These are phyloP conservation scores for Ochropacha duplaris DNA, from an alignment of 2,888 invertebrate genomes.

Conservation along the genomic window DNA sequence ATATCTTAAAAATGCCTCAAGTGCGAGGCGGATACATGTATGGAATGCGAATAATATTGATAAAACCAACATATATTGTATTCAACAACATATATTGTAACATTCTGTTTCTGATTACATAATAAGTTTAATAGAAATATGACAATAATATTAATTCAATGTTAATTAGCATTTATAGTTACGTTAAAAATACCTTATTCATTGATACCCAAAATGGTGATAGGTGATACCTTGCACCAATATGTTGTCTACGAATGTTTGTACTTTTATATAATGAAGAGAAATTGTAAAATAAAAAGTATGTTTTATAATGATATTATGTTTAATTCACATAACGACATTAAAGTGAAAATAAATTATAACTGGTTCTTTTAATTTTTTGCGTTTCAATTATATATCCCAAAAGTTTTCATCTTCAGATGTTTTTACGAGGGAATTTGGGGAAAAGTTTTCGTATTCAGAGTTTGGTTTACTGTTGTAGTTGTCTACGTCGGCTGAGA, in stretches of 20 bases:
- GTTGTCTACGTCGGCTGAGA: constrained; percentile 62
- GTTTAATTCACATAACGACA: constrained; percentile 61
- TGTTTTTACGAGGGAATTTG: constrained; percentile 54
- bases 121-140: constrained; percentile 19
- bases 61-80: too few relatives aligned
- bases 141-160: constrained; percentile 54
- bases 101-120: not conserved
- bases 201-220: constrained; percentile 21
- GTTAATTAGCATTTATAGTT: constrained; percentile 63
- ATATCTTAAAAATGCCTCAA: too few relatives aligned
- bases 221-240: constrained; percentile 42
- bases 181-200: constrained; percentile 13
- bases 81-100: too few relatives aligned
- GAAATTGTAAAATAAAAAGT: constrained; percentile 53
- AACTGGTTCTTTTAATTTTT: constrained; percentile 47
- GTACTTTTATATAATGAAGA: constrained; percentile 77
- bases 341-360: constrained; percentile 63
- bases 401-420: constrained; percentile 68
- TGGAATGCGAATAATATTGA: too few relatives aligned
- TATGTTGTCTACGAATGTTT: constrained; percentile 58
- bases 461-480: constrained; percentile 46
- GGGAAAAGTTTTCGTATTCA: constrained; percentile 46
- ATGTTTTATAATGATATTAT: constrained; percentile 65
- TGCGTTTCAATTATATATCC: constrained; percentile 55
- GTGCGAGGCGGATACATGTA: too few relatives aligned